Percentiles rank a stretch among this genome's conserved stretches.
These are phyloP conservation scores for Nasonia vitripennis DNA, from an alignment of 1,140 invertebrate genomes.

Conservation along the genomic window DNA sequence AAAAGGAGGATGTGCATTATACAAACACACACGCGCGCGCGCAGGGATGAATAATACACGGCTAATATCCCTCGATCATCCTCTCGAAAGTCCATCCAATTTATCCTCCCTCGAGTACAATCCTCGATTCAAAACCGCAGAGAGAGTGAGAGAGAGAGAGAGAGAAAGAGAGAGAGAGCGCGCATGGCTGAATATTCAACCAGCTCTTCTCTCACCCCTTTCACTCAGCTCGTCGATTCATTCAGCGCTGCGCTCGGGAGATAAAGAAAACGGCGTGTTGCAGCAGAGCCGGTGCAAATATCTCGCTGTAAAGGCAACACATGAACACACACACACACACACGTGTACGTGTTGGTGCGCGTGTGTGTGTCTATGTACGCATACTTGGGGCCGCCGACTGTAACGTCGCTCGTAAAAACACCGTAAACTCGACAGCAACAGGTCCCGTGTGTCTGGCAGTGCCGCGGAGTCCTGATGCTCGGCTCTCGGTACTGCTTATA, in stretches of 20 bases:
- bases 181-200: neutral
- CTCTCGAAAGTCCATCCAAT: neutral
- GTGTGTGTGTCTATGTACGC: constrained; percentile 16
- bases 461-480: constrained; percentile 24
- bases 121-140: neutral
- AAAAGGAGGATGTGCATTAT: neutral
- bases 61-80: neutral
- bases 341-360: constrained; percentile 44
- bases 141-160: neutral
- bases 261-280: constrained; percentile 52
- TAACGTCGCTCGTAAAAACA: constrained; percentile 75
- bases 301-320: constrained; percentile 13
- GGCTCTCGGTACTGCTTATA: constrained; percentile 12
- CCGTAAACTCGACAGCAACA: constrained; percentile 76
- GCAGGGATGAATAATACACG: neutral
- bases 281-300: constrained; percentile 51
- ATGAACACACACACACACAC: too few species aligned
- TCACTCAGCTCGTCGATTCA: neutral
- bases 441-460: constrained; percentile 70
- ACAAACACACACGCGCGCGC: neutral
- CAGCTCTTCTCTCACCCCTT: neutral
- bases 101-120: neutral
- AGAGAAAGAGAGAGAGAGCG: neutral
- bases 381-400: constrained; percentile 63
- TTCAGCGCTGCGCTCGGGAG: neutral